Conservation (phyloP, 1,140 invertebrate species). For the Elymnias hypermnestra region DNA sequence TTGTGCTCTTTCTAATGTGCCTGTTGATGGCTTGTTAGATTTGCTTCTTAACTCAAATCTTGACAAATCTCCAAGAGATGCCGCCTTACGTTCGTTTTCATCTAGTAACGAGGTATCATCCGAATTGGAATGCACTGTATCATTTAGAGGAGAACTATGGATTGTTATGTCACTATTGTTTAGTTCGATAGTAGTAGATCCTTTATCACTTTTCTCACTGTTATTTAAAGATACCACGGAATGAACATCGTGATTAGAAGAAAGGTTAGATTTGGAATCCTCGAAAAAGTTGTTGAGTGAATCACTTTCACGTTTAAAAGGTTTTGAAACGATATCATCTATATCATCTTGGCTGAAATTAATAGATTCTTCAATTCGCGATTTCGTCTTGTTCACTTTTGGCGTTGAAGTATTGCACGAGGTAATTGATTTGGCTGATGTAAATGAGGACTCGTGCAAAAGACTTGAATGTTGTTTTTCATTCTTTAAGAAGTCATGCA, state of each 20-base stretch:
- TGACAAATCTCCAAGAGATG: constrained; percentile 87
- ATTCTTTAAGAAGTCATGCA: constrained; percentile 57
- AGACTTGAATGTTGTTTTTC: constrained; percentile 66
- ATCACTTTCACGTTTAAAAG: constrained; percentile 70
- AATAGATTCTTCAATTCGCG: constrained; percentile 56
- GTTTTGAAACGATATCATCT: constrained; percentile 65
- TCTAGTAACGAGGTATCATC: constrained; percentile 76
- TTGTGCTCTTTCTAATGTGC: constrained; percentile 86
- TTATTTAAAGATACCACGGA: constrained; percentile 68
- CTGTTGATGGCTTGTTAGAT: constrained; percentile 61
- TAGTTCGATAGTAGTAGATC: constrained; percentile 79
- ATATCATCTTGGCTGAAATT: constrained; percentile 70
- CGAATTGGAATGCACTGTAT: constrained; percentile 56
- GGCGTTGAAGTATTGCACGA: constrained; percentile 65
- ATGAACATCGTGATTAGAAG: constrained; percentile 66
- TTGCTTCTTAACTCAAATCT: constrained; percentile 80
- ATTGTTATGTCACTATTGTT: constrained; percentile 86
- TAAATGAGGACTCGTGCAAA: constrained; percentile 42
- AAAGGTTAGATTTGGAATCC: constrained; percentile 71
- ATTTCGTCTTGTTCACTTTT: constrained; percentile 58
- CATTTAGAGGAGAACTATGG: constrained; percentile 80
- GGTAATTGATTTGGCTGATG: constrained; percentile 25
- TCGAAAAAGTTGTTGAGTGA: constrained; percentile 73
- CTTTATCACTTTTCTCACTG: constrained; percentile 68
- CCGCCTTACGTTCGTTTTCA: constrained; percentile 85